Percentiles rank a stretch among this genome's conserved stretches.
Evolutionary conservation across 2,113 vertebrate genomes (phyloP).

Genomic region (Podilymbus podiceps): DNA sequence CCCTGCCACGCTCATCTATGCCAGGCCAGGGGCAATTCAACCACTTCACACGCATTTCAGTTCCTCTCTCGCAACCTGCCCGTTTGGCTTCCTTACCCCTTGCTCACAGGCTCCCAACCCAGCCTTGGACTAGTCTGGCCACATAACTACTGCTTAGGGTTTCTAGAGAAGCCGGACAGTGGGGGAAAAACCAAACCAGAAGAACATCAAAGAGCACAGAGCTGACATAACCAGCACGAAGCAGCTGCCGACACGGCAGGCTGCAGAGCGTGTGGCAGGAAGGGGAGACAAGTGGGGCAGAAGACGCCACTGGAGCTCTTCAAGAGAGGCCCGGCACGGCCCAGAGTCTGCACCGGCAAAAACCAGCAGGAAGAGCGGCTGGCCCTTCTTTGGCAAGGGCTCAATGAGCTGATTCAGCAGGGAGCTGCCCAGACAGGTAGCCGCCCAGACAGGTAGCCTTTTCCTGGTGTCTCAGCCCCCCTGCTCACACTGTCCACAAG

Average conservation of each 20-base stretch:
- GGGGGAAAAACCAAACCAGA: background rate
- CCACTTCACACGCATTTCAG: background rate
- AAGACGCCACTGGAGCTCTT: rapidly evolving
- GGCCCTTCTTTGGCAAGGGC: background rate
- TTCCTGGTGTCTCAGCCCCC: background rate
- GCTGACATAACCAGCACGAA: background rate
- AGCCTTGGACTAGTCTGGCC: background rate
- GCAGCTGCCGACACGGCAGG: rapidly evolving
- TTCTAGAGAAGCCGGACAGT: background rate
- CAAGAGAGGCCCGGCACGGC: background rate
- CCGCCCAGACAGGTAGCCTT: background rate
- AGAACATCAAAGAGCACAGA: background rate
- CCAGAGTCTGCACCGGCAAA: background rate
- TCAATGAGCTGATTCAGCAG: background rate
- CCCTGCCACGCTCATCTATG: background rate
- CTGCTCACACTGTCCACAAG: background rate
- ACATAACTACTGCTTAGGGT: background rate
- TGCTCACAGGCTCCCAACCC: slow-evolving; percentile 32
- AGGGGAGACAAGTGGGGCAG: background rate
- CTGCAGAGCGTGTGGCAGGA: rapidly evolving
- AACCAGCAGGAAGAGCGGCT: background rate
- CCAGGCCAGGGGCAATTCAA: slow-evolving; percentile 15
- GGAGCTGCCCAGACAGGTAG: background rate
- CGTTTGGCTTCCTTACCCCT: slow-evolving; percentile 30
- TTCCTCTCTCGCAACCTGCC: slow-evolving; percentile 19